Base-by-base conservation (phyloP, 2,888 invertebrate species). In the Dicranocentrus wangi region DNA sequence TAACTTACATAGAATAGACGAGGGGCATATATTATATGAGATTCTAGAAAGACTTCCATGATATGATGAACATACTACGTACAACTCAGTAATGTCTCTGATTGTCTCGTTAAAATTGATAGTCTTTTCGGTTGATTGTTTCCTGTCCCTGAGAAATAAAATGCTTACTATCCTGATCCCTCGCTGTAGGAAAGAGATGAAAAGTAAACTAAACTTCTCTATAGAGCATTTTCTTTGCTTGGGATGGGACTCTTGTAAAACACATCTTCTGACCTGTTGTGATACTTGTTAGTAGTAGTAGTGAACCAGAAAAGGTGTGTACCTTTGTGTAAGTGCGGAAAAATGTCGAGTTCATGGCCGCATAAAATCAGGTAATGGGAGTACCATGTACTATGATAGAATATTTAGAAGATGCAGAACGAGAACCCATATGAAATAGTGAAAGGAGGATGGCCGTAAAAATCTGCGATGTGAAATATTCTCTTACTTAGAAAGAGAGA, bases 271-370 rank as follows among this genome's bases (percentile, higher is more conserved):
- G 15, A n/a, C 47, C 47, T 47, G 47, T n/a, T 2, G 47, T n/a
- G 47, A 5, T 10, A 10, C 13, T 15, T 7, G n/a, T 15, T 3
- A 47, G 13, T 10, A 47, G 7, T 10, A n/a, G n/a, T n/a, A n/a
- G n/a, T n/a, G n/a, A n/a, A n/a, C n/a, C n/a, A n/a, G n/a, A n/a
- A n/a, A n/a, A n/a, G n/a, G n/a, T n/a, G n/a, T n/a, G n/a, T n/a
- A n/a, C n/a, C n/a, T n/a, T n/a, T n/a, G n/a, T n/a, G n/a, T 21
- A 21, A 19, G 17, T 28, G 61, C 19, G 19, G 61, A 61, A 32
- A 61, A 61, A 61, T 61, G 61, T 61, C 61, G 61, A 61, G 61
- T 61, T 61, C 61, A 61, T 61, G 61, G 61, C 32, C 61, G 58
- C 27, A 51, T 10, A 7, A 32, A 3, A 32, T 32, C n/a, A n/a